Evolutionary conservation across 2,113 vertebrate species (phyloP), one percentile per base, ranked within the genome.

Genomic region (Platichthys flesus): DNA sequence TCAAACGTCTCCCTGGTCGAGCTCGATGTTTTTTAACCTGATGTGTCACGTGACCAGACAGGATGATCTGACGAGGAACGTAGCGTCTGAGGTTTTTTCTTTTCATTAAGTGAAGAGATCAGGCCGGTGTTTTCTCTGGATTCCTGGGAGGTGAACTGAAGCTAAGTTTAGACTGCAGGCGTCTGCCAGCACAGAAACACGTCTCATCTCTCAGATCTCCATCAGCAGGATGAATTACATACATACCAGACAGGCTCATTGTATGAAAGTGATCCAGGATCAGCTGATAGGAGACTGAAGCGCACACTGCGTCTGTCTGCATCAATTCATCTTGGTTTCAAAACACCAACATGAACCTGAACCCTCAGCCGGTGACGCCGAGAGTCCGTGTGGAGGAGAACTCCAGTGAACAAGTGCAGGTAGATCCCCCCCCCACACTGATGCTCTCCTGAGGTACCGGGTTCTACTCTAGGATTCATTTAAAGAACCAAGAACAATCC

Each of bases 241-340:
- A 80, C 79, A 90, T 90, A 90, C 88, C 88, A 88, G 84, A 86
- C 76, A 62, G 88, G 86, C 88, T 89, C 76, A 81, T 10, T 13
- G 31, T 37, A 64, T 68, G 75, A 77, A 83, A 71, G 31, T 15
- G 77, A 83, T 78, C 79, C 74, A 40, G 71, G 60, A 68, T 63
- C 78, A 67, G 67, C 83, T 84, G 81, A 84, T 85, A 66, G 49
- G 40, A 87, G 56, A 63, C 57, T 26, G 6, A 69, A 74, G 56
- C 71, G 18, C 40, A 26, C 13, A 26, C 13, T 45, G 18, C 37
- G 47, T 85, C 81, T 71, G 79, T 78, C 79, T 66, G 52, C 82
- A 67, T 80, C 12, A 65, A 16, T 65, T 79, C 71, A 75, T 76
- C 56, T 58, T 28, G 40, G 51, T 40, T 42, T 42, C 10, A 35